These are phyloP conservation scores for Heterohyrax brucei DNA, from an alignment of 2,797 vertebrate genomes.

Conservation along the genomic window DNA sequence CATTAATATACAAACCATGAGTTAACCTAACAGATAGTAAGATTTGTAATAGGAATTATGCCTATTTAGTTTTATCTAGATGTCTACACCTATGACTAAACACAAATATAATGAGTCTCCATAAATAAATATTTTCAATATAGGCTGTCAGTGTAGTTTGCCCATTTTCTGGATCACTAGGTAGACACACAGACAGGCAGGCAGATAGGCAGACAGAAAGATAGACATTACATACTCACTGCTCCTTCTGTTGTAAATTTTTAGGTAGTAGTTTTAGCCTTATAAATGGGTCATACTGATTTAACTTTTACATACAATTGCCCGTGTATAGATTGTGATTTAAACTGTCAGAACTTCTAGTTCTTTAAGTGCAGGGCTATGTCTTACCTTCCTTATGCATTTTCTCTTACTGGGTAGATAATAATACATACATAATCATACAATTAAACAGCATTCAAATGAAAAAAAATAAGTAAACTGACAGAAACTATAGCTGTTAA, in stretches of 20 bases:
- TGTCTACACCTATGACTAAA: neutral
- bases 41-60: neutral
- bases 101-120: neutral
- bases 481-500: neutral
- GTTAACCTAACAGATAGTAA: neutral
- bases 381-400: neutral
- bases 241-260: neutral
- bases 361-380: neutral
- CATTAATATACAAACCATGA: neutral
- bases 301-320: neutral
- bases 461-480: neutral
- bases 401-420: constrained; percentile 11
- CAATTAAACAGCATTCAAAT: neutral
- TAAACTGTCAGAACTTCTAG: neutral
- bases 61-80: neutral
- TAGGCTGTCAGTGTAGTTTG: neutral
- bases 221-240: neutral
- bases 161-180: neutral
- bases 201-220: neutral
- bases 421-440: neutral
- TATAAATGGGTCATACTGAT: neutral
- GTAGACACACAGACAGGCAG: neutral
- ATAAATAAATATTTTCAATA: neutral
- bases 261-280: neutral
- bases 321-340: neutral